These are phyloP conservation scores for Acipenser oxyrinchus DNA, from an alignment of 2,797 vertebrate species.

Conservation along the genomic window DNA sequence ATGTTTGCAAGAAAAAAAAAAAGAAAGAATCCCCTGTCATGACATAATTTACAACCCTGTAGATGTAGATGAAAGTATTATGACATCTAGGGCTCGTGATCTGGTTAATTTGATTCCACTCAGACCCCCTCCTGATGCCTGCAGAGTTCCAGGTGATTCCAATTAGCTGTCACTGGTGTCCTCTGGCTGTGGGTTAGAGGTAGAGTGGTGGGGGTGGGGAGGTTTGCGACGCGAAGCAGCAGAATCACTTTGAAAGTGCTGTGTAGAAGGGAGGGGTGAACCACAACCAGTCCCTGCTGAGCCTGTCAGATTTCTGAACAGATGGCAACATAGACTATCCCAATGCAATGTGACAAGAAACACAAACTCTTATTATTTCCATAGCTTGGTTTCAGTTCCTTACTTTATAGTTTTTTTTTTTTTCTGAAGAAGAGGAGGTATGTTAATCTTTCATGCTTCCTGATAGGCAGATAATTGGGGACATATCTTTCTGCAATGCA, in stretches of 20 bases:
- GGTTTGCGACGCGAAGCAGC: neutral
- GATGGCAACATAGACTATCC: slow-evolving; percentile 3
- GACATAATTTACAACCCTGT: too few species aligned
- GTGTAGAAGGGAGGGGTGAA: neutral
- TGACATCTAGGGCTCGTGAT: neutral
- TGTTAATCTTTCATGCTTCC: slow-evolving; percentile 29
- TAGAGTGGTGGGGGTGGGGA: neutral
- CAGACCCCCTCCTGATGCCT: neutral
- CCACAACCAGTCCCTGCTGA: neutral
- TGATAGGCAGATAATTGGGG: slow-evolving; percentile 36
- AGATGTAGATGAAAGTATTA: too few species aligned
- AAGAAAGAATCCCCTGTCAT: too few species aligned
- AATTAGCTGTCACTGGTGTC: neutral
- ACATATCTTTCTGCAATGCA: slow-evolving; percentile 30
- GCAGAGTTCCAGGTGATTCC: neutral
- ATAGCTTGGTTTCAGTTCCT: slow-evolving; percentile 12
- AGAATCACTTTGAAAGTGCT: neutral
- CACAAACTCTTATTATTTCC: slow-evolving; percentile 1
- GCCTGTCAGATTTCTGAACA: slow-evolving; percentile 27
- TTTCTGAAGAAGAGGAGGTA: too few species aligned
- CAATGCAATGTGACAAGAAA: slow-evolving; percentile 21
- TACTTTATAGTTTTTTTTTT: neutral
- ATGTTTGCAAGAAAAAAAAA: too few species aligned
- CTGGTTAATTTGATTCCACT: neutral
- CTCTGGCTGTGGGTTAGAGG: neutral